Conservation (phyloP, 2,797 vertebrate genomes). For the Poeciliopsis presidionis region DNA sequence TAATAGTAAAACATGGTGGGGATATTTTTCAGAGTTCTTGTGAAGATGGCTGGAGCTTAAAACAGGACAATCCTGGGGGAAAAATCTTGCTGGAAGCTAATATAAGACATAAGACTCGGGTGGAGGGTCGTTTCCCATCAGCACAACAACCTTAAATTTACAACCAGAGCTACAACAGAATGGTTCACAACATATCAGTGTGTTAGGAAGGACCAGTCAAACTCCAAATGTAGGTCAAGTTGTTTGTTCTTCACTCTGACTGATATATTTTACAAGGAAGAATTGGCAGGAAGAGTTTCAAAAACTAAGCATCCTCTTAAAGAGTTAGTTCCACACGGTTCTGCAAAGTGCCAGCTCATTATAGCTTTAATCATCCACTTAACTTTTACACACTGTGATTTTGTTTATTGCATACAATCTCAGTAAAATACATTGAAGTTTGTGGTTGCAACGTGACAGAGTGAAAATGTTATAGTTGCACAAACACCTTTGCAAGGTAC, state of each 20-base stretch:
- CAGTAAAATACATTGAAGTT: neutral
- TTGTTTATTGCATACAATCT: neutral
- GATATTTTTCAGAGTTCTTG: neutral
- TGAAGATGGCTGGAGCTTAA: neutral
- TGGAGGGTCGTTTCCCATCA: neutral
- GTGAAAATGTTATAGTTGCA: neutral
- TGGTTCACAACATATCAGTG: neutral
- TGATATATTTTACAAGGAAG: neutral
- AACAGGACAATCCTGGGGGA: neutral
- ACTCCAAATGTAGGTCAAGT: neutral
- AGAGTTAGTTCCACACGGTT: neutral
- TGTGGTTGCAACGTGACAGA: neutral
- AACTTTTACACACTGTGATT: neutral
- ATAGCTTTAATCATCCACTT: neutral
- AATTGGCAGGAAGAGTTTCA: neutral
- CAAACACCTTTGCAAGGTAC: neutral
- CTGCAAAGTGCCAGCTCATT: neutral
- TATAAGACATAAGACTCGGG: neutral
- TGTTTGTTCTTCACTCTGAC: neutral
- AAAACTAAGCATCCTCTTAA: neutral
- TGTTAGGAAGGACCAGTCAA: neutral
- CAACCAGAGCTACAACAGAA: neutral
- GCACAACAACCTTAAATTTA: neutral
- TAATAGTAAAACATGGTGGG: neutral
- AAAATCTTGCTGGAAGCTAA: neutral